Base-by-base conservation (phyloP, 2,113 vertebrate species). In the Thalassarche chlororhynchos region DNA sequence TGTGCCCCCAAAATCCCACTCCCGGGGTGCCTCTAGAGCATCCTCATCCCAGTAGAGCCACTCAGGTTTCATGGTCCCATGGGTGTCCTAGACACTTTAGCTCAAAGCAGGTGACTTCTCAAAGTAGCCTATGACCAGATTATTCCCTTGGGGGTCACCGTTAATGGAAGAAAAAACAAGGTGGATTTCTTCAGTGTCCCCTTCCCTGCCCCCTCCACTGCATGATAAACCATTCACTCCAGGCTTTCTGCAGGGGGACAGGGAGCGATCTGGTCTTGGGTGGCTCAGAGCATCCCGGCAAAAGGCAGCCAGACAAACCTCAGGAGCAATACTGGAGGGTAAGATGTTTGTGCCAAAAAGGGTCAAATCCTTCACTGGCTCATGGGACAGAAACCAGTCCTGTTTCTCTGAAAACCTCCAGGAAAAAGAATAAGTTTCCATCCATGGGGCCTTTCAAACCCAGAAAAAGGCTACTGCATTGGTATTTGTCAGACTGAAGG, bases 101-200 rank as follows among this genome's bases (percentile, higher is more conserved):
- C 14, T 47, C 42, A 47, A 68, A 58, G 19, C 55, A 75, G 17
- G 70, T 8, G 25, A 17, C 34, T 25, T 18, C 21, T 34, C 36
- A 34, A 6, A 13, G 9, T 23, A 14, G 42, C 8, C 49, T 32
- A 40, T 29, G 46, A 23, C 10, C 52, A 36, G 54, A 8, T 61
- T 40, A 17, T 75, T 66, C 23, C 38, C 2, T 6, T 20, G 52
- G 57, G 14, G 3, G 5, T 64, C 79, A 64, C 51, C 8, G 1
- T 2, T 8, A 62, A 3, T 8, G 29, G 40, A 20, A 82, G 24
- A 57, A 17, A 8, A 58, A 8, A 5, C 0, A 6, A 61, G 13
- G 46, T n/a, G 57, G 8, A 44, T 52, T 74, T 66, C 24, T 47
- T 44, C 64, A 38, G 32, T 9, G 21, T 34, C 46, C 36, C 26